Percentiles rank a stretch among this genome's conserved stretches.
phyloP scores from a whole-genome alignment of 2,113 vertebrate species.

The Neopipo cinnamomea region DNA sequence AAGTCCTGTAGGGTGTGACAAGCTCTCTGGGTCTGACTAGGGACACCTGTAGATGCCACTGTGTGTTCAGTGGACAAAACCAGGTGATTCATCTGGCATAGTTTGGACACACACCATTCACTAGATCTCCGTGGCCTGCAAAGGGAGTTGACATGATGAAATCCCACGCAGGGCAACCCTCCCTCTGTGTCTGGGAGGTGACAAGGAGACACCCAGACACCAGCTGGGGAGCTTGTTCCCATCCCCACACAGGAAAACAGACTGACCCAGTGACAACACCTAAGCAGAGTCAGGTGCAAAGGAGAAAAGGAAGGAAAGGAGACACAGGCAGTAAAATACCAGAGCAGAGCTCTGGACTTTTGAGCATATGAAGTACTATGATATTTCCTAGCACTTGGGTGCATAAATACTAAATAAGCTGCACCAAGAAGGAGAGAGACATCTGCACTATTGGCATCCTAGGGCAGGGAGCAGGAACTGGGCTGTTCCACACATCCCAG shows the following conservation, averaged over 20 bases:
- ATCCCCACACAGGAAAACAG: neutral
- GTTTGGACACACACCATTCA: neutral
- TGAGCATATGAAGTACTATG: neutral
- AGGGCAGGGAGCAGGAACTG: neutral
- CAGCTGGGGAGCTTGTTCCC: neutral
- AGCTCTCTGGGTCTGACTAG: neutral
- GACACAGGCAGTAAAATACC: neutral
- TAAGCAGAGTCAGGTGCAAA: neutral
- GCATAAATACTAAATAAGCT: conserved; percentile 7
- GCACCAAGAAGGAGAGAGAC: neutral
- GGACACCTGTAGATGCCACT: neutral
- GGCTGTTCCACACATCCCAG: fast-evolving
- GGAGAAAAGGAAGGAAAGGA: neutral
- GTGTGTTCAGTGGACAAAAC: neutral
- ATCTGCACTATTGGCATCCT: neutral
- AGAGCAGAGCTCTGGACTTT: neutral
- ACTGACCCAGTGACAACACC: neutral
- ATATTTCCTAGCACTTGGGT: neutral
- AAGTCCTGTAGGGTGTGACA: fast-evolving
- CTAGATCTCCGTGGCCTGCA: neutral
- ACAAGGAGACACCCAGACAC: neutral
- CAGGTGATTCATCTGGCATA: neutral
- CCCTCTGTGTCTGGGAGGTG: neutral
- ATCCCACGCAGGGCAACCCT: neutral
- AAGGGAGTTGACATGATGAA: neutral